phyloP scores from a whole-genome alignment of 1,140 invertebrate genomes.

The Drosophila obscura region DNA sequence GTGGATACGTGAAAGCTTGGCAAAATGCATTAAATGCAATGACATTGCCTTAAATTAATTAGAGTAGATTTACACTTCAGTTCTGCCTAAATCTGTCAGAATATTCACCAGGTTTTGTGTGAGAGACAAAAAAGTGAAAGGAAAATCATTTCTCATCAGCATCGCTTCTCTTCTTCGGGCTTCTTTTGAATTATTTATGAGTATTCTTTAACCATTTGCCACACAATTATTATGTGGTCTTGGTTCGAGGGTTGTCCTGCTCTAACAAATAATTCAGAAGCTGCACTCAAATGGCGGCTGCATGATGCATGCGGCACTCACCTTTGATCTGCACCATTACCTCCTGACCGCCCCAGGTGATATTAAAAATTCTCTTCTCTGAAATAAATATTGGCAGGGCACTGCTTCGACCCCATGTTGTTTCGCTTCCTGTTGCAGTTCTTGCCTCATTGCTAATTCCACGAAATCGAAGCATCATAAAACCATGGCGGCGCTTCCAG shows the following conservation, averaged over 20 bases:
- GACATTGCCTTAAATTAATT: constrained; percentile 52
- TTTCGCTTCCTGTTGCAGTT: constrained; percentile 17
- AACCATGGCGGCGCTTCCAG: constrained; percentile 53
- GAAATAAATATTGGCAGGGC: constrained; percentile 46
- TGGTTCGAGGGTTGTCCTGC: background rate
- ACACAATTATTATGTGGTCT: constrained; percentile 9
- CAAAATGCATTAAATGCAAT: constrained; percentile 39
- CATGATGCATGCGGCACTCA: constrained; percentile 30
- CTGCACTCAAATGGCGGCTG: constrained; percentile 18
- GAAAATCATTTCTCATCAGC: too few relatives aligned
- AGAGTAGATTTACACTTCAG: constrained; percentile 35
- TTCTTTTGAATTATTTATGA: too few relatives aligned
- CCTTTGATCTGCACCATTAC: too few relatives aligned
- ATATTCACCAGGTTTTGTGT: too few relatives aligned
- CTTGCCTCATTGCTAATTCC: constrained; percentile 60
- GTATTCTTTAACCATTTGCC: background rate
- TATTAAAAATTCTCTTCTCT: constrained; percentile 53
- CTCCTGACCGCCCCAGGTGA: constrained; percentile 17
- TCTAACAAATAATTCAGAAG: constrained; percentile 18
- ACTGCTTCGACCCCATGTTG: constrained; percentile 15
- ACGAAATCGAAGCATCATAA: constrained; percentile 68
- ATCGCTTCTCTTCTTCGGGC: too few relatives aligned
- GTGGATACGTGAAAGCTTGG: constrained; percentile 25
- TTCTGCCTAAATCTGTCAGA: background rate
- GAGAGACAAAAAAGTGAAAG: too few relatives aligned